Evolutionary conservation across 2,888 invertebrate species (phyloP), one percentile per base, ranked within the genome.

Genomic region (Pterostichus niger): DNA sequence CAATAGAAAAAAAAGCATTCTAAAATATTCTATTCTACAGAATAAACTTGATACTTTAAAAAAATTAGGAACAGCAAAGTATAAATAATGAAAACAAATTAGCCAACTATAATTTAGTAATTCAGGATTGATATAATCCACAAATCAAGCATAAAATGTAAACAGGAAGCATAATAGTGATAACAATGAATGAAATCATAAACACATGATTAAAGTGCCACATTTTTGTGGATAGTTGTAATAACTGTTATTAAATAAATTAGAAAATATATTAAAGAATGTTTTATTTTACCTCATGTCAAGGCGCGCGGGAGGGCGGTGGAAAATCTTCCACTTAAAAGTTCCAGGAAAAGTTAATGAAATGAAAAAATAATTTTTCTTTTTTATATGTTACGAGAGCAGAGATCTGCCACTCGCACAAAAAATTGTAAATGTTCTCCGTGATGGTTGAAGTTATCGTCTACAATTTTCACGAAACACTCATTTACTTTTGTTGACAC

Each of bases 271-370:
- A 59, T 54, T 75, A 78, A 78, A 46, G 15, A 52, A 52, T 68
- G 68, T 79, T 79, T 24, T 79, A 68, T 81, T 78, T 82, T 82
- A 82, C 82, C 82, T 82, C 82, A 82, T 82, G 31, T 59, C 56
- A 54, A 46, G 46, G 35, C 71, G 71, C 61, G 73, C 82, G 75
- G 75, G 49, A 71, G 82, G 82, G 46, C 59, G 56, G 35, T 75
- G 75, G 31, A 82, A 75, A 71, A 68, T 81, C 56, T 81, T 73
- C 71, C 81, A 71, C 81, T 52, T 56, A 44, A 71, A 73, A 81
- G n/a, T 49, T 80, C 68, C 52, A 52, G 52, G 80, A 80, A 80
- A 61, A 56, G 40, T 73, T 35, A 54, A 17, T 82, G 40, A 49
- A 73, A 49, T 56, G 44, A 82, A 75, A 75, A 54, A 44, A 56